Conservation (phyloP, 1,140 invertebrate genomes). For the Eufriesea mexicana region DNA sequence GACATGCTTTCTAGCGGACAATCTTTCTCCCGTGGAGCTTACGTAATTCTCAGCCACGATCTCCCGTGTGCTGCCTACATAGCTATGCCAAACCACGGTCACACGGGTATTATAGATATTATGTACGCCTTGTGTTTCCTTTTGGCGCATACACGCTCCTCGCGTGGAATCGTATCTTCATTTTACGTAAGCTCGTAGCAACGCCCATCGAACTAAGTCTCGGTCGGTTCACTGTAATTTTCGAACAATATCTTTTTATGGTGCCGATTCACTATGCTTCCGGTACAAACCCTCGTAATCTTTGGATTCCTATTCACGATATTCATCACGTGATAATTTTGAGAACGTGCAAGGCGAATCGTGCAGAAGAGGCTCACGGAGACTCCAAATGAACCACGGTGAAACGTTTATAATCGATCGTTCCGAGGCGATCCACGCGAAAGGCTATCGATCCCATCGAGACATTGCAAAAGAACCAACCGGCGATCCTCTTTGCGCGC, state of each 20-base stretch:
- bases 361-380: not conserved
- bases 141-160: constrained; percentile 32
- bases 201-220: constrained; percentile 4
- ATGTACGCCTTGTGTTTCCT: constrained; percentile 30
- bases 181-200: constrained; percentile 36
- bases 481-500: not conserved
- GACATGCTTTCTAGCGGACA: constrained; percentile 54
- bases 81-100: constrained; percentile 57
- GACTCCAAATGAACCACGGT: constrained; percentile 4
- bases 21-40: constrained; percentile 46
- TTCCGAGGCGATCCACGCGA: constrained; percentile 12
- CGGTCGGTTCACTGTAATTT: constrained; percentile 21
- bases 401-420: constrained; percentile 33
- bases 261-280: constrained; percentile 13
- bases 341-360: constrained; percentile 2
- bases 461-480: not conserved
- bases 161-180: constrained; percentile 43
- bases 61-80: constrained; percentile 27
- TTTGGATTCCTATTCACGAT: constrained; percentile 14
- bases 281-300: constrained; percentile 12
- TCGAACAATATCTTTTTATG: constrained; percentile 44
- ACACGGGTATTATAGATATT: constrained; percentile 60
- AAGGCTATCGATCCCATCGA: constrained; percentile 14
- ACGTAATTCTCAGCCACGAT: constrained; percentile 49
- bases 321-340: constrained; percentile 18